Evolutionary conservation across 2,888 invertebrate genomes (phyloP).

Genomic region (Liopterus haemorrhoidalis): DNA sequence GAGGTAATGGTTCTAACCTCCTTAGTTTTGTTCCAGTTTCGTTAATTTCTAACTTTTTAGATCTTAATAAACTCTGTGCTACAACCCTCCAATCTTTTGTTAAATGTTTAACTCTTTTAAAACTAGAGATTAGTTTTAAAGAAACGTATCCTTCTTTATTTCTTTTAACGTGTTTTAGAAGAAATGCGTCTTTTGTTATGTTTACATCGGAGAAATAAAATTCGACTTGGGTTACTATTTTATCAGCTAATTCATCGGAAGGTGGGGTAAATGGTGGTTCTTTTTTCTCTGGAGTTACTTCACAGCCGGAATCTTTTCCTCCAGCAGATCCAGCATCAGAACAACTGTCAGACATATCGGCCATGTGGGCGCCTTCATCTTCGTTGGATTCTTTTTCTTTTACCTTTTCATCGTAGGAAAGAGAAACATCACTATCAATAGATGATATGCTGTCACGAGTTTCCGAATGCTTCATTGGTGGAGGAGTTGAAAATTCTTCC

Average conservation of each 20-base stretch:
- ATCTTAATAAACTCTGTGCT: constrained; percentile 73
- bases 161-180: constrained; percentile 87
- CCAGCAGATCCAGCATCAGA: constrained; percentile 59
- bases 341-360: constrained; percentile 61
- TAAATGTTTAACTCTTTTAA: constrained; percentile 88
- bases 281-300: constrained; percentile 51
- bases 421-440: constrained; percentile 55
- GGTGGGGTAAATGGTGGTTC: constrained; percentile 63
- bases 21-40: constrained; percentile 85
- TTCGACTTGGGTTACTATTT: constrained; percentile 84
- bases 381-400: constrained; percentile 37
- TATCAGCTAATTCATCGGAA: constrained; percentile 68
- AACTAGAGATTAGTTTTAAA: constrained; percentile 88
- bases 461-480: constrained; percentile 51
- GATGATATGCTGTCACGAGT: constrained; percentile 57
- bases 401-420: constrained; percentile 47
- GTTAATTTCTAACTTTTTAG: constrained; percentile 80
- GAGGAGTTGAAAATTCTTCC: constrained; percentile 21
- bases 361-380: constrained; percentile 57
- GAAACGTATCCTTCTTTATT: constrained; percentile 96
- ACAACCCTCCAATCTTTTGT: constrained; percentile 93
- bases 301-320: constrained; percentile 64
- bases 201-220: constrained; percentile 94
- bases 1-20: constrained; percentile 76
- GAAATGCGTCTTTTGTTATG: constrained; percentile 90